phyloP scores from a whole-genome alignment of 2,888 invertebrate genomes.

The Isoperla grammatica region DNA sequence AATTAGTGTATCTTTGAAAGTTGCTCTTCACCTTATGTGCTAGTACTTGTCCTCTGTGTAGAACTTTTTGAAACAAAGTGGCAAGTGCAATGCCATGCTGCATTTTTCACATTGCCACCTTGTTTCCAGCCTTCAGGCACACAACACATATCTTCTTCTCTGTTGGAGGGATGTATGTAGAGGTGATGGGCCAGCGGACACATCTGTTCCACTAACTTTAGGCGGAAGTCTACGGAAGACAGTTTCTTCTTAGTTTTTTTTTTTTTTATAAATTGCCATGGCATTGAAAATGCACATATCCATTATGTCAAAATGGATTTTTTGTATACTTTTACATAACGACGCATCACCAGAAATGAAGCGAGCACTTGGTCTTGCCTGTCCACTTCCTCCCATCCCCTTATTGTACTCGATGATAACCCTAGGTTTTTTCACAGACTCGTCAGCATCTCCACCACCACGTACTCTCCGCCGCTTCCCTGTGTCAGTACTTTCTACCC shows the following conservation, averaged over 20 bases:
- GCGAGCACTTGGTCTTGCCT: conserved; percentile 28
- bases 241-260: conserved; percentile 22
- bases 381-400: conserved; percentile 33
- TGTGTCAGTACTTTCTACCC: conserved; percentile 23
- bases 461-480: neutral
- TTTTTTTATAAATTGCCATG: neutral
- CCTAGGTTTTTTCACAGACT: conserved; percentile 27
- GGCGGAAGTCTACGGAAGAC: conserved; percentile 24
- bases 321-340: conserved; percentile 31
- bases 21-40: no score
- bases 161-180: conserved; percentile 28
- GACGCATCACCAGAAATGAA: conserved; percentile 31
- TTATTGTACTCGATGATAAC: conserved; percentile 32
- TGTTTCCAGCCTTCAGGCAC: no score
- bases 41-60: no score
- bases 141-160: no score
- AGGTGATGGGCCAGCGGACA: conserved; percentile 27
- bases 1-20: no score
- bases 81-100: no score
- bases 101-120: no score
- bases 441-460: neutral
- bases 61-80: no score
- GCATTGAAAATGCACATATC: conserved; percentile 30
- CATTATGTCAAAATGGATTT: conserved; percentile 31
- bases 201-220: conserved; percentile 29